Base-by-base conservation (phyloP, 2,113 vertebrate species). In the Elgaria multicarinata region DNA sequence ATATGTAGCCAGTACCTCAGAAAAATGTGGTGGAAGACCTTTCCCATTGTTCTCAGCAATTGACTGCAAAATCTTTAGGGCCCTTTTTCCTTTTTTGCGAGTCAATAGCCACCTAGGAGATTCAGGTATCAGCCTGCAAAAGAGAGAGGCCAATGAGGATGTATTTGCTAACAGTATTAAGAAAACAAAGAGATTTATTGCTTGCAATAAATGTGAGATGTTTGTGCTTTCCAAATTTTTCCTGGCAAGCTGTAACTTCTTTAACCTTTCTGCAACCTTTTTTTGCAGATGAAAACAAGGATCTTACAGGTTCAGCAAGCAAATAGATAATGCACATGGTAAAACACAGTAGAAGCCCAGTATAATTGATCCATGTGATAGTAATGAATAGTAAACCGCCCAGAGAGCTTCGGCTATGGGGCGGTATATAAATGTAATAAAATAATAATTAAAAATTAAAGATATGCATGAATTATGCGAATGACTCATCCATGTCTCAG, bases 61-160 rank as follows among this genome's bases (percentile, higher is more conserved):
- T 62, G 91, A 93, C 87, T 95, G 96, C 9, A 98, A 97, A 90
- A 99, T 98, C 92, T 97, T 92, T 86, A 99, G 83, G 0, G 98
- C 99, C 94, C 97, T 94, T 6, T 96, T 91, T 66, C 96, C 97
- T 64, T 98, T 95, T 89, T 98, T 98, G 84, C 99, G 98, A 39
- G 98, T 99, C 55, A 99, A 94, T 22, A 99, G 98, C 99, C 99
- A 99, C n/a, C 99, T 96, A 3, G 99, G 99, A 91, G 99, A 99
- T 75, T 99, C 99, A 0, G 99, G 98, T 91, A 99, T 97, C 55
- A 97, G 96, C 99, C 99, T 99, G 94, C 42, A 85, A 91, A 94
- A 69, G 6, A 89, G 22, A 81, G 13, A 93, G 66, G 10, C 33
- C 7, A 18, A 31, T 76, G 82, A 88, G 8, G 64, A 4, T 0